Base-by-base conservation (phyloP, 2,888 invertebrate genomes). In the Phymatocera aterrima region DNA sequence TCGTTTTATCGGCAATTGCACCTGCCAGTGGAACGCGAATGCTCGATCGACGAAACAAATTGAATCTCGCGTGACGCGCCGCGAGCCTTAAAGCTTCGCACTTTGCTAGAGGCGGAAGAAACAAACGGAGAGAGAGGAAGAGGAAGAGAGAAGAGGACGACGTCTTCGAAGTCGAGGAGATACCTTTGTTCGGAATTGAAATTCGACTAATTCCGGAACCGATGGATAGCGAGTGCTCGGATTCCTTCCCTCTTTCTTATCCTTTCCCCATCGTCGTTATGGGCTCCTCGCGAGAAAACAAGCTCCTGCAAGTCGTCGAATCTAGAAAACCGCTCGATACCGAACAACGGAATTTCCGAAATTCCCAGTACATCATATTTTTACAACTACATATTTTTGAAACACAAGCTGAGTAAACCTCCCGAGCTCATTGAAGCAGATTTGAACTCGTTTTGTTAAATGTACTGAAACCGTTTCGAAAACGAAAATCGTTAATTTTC, bases 1-100 rank as follows among this genome's bases (percentile, higher is more conserved):
- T 57, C 57, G 57, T 75, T 75, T 75, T 75, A 75, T 75, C 74
- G 74, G 74, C 74, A 75, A 75, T 75, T 37, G 74, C 57, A 75
- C 74, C 74, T 75, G 74, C 74, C 74, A 75, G 74, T 48, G 74
- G 37, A 75, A 57, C 57, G 57, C 74, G 74, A 75, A 75, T 75
- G 54, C 74, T 57, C 74, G 57, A 75, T 75, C 74, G 74, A 40
- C 74, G 74, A 75, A 75, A 75, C 74, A 75, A 75, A 75, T 75
- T 75, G 74, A 75, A 75, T 75, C 74, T 75, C 57, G 24, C 74
- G 57, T 57, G 40, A 57, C 40, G 74, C 70, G 70, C 31, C 70
- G 21, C 72, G 72, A 18, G 68, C 46, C 46, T 68, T 51, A 6
- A 34, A 68, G 68, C 8, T 51, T 68, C 51, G 65, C 43, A 68